Conservation (phyloP, 2,797 vertebrate genomes). For the Paguma larvata region DNA sequence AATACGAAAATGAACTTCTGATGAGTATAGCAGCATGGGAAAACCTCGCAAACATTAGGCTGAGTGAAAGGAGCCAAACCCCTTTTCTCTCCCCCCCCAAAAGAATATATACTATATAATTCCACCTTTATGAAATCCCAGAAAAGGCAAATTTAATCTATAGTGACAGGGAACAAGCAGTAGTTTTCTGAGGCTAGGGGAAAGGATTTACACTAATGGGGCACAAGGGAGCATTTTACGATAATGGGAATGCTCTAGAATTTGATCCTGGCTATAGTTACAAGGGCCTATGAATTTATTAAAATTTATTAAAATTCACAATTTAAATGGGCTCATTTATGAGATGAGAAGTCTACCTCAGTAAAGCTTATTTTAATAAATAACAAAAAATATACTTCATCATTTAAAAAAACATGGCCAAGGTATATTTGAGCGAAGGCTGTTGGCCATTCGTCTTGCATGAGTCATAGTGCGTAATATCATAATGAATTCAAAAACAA, state of each 20-base stretch:
- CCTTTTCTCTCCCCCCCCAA: rapidly evolving
- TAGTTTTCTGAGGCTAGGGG: not conserved
- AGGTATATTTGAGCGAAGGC: not conserved
- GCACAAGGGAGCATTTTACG: not conserved
- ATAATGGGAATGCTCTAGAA: not conserved
- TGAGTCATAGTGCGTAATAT: not conserved
- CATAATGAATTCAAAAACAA: not conserved
- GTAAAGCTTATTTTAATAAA: not conserved
- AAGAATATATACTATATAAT: not conserved
- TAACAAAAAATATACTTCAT: not conserved
- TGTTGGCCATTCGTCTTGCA: not conserved
- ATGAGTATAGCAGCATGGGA: not conserved
- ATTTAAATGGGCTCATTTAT: not conserved
- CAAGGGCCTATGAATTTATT: not conserved
- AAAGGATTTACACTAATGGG: not conserved
- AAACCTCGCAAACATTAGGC: not conserved
- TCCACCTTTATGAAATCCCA: not conserved
- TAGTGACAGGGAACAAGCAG: not conserved
- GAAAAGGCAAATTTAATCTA: not conserved
- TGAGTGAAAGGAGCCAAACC: not conserved
- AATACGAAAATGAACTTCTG: not conserved
- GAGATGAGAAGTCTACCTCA: not conserved
- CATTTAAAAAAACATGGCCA: not conserved
- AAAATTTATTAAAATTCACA: not conserved
- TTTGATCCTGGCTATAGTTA: not conserved